These are phyloP conservation scores for Andrena hattorfiana DNA, from an alignment of 2,888 invertebrate genomes.

Conservation along the genomic window DNA sequence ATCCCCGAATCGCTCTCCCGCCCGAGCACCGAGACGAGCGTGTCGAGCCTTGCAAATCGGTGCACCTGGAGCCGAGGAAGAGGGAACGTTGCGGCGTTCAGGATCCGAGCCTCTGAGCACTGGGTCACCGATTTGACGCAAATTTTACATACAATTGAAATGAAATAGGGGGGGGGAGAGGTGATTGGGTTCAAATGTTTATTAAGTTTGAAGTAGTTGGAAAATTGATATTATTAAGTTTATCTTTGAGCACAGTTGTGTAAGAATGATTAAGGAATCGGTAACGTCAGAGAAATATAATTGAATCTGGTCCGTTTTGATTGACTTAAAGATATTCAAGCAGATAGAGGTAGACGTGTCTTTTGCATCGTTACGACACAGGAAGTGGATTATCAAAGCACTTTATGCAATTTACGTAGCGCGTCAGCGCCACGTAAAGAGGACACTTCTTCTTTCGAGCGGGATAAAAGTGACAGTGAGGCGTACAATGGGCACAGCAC, in stretches of 20 bases:
- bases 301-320: too few relatives aligned
- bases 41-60: slow-evolving; percentile 75
- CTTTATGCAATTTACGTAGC: slow-evolving; percentile 46
- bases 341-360: too few relatives aligned
- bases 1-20: slow-evolving; percentile 59
- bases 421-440: slow-evolving; percentile 15
- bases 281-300: too few relatives aligned
- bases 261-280: too few relatives aligned
- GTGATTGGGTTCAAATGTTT: too few relatives aligned
- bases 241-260: too few relatives aligned
- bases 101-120: background rate
- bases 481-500: slow-evolving; percentile 39
- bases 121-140: too few relatives aligned
- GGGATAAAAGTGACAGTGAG: slow-evolving; percentile 8
- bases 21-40: slow-evolving; percentile 57
- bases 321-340: too few relatives aligned
- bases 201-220: too few relatives aligned
- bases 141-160: too few relatives aligned
- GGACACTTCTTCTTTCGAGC: slow-evolving; percentile 31
- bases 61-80: slow-evolving; percentile 52
- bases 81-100: background rate
- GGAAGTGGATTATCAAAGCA: slow-evolving; percentile 51
- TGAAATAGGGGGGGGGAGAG: too few relatives aligned
- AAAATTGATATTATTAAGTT: too few relatives aligned
- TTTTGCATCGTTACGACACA: slow-evolving; percentile 38